Conservation (phyloP, 2,797 vertebrate species). For the Oreortyx pictus region DNA sequence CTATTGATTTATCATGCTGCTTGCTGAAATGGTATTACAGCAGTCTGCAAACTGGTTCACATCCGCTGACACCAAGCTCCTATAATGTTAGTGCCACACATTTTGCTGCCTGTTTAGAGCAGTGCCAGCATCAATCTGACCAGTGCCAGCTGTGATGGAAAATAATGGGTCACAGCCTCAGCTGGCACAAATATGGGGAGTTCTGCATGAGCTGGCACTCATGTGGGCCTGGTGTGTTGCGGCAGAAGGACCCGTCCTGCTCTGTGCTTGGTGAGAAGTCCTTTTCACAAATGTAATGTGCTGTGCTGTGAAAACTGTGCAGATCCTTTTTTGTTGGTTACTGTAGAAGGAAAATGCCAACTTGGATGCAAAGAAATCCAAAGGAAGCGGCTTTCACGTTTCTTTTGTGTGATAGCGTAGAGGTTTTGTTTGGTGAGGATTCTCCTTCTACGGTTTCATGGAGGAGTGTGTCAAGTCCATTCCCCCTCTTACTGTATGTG, state of each 20-base stretch:
- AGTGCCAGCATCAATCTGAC: background rate
- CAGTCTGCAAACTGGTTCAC: background rate
- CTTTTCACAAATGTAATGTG: fast-evolving
- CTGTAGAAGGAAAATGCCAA: background rate
- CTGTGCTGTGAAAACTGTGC: background rate
- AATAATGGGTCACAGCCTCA: background rate
- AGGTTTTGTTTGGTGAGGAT: background rate
- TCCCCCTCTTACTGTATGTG: background rate
- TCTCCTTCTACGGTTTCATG: background rate
- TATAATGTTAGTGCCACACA: fast-evolving
- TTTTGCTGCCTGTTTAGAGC: fast-evolving
- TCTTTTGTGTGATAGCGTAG: background rate
- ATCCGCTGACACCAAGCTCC: background rate
- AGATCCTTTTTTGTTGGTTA: background rate
- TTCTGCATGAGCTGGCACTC: fast-evolving
- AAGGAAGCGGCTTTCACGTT: background rate
- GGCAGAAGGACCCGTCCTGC: fast-evolving
- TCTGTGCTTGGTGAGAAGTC: background rate
- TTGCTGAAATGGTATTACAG: conserved; percentile 38
- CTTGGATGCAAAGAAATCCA: background rate
- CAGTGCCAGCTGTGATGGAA: background rate
- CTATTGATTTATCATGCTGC: conserved; percentile 27
- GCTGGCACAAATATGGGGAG: background rate
- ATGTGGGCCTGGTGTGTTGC: background rate
- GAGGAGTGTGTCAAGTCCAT: background rate